phyloP scores from a whole-genome alignment of 1,140 invertebrate species.

The Lasaia peninsularis region DNA sequence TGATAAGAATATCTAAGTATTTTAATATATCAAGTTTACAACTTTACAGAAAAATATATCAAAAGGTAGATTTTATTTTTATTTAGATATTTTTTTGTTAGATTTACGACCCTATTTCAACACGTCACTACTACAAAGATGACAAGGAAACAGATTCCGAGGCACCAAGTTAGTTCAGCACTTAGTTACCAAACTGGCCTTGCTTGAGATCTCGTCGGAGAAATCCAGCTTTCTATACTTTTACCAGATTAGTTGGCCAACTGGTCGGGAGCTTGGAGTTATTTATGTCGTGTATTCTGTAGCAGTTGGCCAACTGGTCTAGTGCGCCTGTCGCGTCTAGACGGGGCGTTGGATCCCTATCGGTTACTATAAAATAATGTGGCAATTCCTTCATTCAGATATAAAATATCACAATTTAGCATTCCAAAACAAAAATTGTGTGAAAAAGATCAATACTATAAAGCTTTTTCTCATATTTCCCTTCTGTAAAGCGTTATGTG shows the following conservation, averaged over 20 bases:
- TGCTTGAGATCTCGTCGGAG: constrained; percentile 21
- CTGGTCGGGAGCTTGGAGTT: constrained; percentile 32
- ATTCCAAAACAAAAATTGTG: too few species aligned
- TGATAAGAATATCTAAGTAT: too few species aligned
- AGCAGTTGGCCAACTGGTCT: constrained; percentile 54
- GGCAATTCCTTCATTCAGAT: constrained; percentile 19
- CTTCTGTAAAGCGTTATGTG: too few species aligned
- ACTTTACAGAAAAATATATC: too few species aligned
- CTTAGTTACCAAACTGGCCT: constrained; percentile 35
- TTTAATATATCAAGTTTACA: too few species aligned
- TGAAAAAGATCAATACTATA: too few species aligned
- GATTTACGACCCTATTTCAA: too few species aligned
- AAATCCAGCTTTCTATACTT: constrained; percentile 12
- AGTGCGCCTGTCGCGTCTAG: constrained; percentile 62
- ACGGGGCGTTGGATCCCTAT: constrained; percentile 61
- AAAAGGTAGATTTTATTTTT: too few species aligned
- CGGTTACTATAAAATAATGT: constrained; percentile 63
- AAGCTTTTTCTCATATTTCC: too few species aligned
- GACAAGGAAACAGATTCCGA: too few species aligned
- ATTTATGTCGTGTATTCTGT: constrained; percentile 25
- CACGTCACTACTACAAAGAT: background rate
- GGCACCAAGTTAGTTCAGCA: constrained; percentile 21
- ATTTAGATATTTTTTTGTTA: too few species aligned
- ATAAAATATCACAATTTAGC: background rate
- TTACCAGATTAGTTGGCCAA: constrained; percentile 45